Percentiles rank a stretch among this genome's conserved stretches.
Conservation (phyloP, 2,113 vertebrate genomes). For the Thamnaconus septentrionalis region DNA sequence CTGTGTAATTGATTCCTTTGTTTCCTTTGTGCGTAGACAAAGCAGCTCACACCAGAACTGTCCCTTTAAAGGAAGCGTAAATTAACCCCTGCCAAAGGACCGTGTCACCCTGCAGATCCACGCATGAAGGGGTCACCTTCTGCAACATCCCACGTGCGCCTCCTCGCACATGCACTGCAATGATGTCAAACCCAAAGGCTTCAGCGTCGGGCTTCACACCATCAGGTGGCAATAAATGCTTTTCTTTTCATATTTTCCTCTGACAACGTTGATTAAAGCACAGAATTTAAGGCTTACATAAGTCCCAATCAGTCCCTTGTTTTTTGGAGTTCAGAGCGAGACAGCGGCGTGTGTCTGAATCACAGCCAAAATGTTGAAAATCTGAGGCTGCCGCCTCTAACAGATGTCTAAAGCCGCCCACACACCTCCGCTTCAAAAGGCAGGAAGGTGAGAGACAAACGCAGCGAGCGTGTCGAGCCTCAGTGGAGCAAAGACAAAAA, state of each 20-base stretch:
- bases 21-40: too few relatives aligned
- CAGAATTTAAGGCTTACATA: background rate
- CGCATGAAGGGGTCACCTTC: conserved; percentile 36
- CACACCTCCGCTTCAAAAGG: conserved; percentile 31
- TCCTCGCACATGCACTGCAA: background rate
- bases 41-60: too few relatives aligned
- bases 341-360: conserved; percentile 5
- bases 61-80: background rate
- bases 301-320: background rate
- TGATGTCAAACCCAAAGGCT: background rate
- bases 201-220: too few relatives aligned
- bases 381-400: conserved; percentile 12
- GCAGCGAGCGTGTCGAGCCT: conserved; percentile 9
- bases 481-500: too few relatives aligned
- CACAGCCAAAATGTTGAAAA: conserved; percentile 5
- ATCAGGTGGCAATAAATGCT: background rate
- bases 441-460: conserved; percentile 20
- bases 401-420: conserved; percentile 29
- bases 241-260: background rate
- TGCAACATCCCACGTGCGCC: background rate
- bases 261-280: background rate
- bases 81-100: background rate
- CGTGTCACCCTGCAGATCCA: too few relatives aligned
- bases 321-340: background rate
- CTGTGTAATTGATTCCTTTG: too few relatives aligned